phyloP scores from a whole-genome alignment of 2,888 invertebrate genomes.

The Aricia artaxerxes region DNA sequence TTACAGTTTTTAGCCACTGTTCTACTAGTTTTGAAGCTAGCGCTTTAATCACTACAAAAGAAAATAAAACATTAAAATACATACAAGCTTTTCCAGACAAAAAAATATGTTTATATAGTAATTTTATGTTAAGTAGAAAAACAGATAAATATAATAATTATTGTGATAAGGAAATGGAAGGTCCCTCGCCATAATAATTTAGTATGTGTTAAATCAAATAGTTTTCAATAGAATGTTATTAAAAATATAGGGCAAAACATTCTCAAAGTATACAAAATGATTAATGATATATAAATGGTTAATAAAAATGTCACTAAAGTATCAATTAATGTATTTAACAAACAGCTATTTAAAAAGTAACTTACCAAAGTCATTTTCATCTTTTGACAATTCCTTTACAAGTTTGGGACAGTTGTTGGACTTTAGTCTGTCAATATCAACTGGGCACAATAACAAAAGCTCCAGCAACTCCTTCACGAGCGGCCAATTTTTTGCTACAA shows the following conservation, averaged over 20 bases:
- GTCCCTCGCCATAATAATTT: neutral
- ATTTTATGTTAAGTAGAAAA: neutral
- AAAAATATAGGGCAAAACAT: neutral
- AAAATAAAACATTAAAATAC: conserved; percentile 35
- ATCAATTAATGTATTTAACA: too few species aligned
- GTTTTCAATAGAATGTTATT: conserved; percentile 18
- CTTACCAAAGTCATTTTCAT: conserved; percentile 90
- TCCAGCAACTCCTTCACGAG: conserved; percentile 92
- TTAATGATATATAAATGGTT: too few species aligned
- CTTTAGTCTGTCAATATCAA: conserved; percentile 93
- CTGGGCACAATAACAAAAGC: conserved; percentile 91
- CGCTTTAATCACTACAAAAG: conserved; percentile 85
- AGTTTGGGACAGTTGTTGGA: conserved; percentile 95
- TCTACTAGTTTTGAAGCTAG: conserved; percentile 91
- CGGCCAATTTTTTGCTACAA: conserved; percentile 91
- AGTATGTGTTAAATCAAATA: conserved; percentile 28
- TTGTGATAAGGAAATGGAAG: too few species aligned
- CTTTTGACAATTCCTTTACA: conserved; percentile 92
- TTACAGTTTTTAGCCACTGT: conserved; percentile 94
- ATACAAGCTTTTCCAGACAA: neutral
- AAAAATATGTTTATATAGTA: too few species aligned
- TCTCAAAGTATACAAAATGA: neutral
- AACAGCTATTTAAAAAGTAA: conserved; percentile 38
- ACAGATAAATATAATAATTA: neutral
- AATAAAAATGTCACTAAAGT: too few species aligned